Conservation (phyloP, 2,888 invertebrate species). For the Drosophila kuntzei region DNA sequence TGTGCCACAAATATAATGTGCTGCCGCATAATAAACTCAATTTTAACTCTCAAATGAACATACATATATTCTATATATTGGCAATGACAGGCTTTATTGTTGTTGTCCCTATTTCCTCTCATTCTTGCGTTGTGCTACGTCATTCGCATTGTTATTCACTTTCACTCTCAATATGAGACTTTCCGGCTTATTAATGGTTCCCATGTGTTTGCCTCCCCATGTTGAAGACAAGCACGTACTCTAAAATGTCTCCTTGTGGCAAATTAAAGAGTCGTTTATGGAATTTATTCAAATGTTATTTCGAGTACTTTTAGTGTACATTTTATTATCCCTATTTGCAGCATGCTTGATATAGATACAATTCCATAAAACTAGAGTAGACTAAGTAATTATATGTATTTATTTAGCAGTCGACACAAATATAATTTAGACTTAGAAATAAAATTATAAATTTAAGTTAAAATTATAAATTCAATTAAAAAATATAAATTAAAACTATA, state of each 20-base stretch:
- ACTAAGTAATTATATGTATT: background rate
- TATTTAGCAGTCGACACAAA: background rate
- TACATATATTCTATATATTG: conserved; percentile 28
- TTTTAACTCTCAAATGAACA: conserved; percentile 13
- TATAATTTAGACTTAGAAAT: no score
- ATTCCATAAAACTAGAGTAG: background rate
- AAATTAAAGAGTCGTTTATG: background rate
- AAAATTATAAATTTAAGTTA: no score
- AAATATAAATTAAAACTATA: no score
- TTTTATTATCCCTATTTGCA: no score
- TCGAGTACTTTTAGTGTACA: background rate
- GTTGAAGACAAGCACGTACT: conserved; percentile 36
- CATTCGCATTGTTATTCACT: conserved; percentile 66
- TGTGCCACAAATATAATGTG: conserved; percentile 34
- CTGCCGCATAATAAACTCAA: conserved; percentile 28
- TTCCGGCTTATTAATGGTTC: conserved; percentile 50
- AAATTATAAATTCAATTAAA: no score
- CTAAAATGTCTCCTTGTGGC: conserved; percentile 16
- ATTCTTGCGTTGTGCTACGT: conserved; percentile 53
- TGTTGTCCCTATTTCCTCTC: conserved; percentile 29
- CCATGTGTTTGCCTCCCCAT: conserved; percentile 27
- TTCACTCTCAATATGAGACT: conserved; percentile 43
- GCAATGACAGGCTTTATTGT: conserved; percentile 49
- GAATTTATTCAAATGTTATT: conserved; percentile 8
- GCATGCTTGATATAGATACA: background rate